phyloP scores from a whole-genome alignment of 2,888 invertebrate species.

The Dynastes hyllus region DNA sequence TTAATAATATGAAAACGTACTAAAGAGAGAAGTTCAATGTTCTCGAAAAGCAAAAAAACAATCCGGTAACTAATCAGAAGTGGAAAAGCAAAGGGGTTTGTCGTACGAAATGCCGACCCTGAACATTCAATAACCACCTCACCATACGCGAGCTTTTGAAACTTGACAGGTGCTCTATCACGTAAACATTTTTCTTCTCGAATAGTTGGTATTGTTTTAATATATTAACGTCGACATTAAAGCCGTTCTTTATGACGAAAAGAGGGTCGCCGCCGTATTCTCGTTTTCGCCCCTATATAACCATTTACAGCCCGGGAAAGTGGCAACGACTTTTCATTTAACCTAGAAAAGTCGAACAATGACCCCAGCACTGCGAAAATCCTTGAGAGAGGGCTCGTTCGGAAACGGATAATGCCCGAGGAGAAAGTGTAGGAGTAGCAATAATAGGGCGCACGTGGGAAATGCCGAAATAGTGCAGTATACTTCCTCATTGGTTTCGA shows the following conservation, averaged over 20 bases:
- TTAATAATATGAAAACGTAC: too few relatives aligned
- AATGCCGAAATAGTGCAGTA: constrained; percentile 24
- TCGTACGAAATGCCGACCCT: too few relatives aligned
- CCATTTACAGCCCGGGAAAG: constrained; percentile 24
- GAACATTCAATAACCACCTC: too few relatives aligned
- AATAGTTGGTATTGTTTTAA: constrained; percentile 1
- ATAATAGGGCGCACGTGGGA: constrained; percentile 42
- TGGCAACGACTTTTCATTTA: constrained; percentile 42
- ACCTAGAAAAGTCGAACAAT: constrained; percentile 48
- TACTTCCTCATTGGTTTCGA: constrained; percentile 6
- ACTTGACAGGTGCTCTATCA: too few relatives aligned
- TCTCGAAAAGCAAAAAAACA: too few relatives aligned
- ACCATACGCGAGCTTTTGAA: too few relatives aligned
- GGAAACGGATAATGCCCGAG: constrained; percentile 10
- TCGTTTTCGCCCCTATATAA: not conserved
- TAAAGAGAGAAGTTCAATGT: too few relatives aligned
- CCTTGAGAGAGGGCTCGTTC: constrained; percentile 44
- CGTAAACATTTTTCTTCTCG: too few relatives aligned
- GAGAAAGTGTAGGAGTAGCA: constrained; percentile 35
- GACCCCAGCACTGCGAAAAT: constrained; percentile 46
- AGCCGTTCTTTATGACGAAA: not conserved
- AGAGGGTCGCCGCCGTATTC: not conserved
- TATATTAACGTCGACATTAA: constrained; percentile 38
- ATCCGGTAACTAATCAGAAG: too few relatives aligned
- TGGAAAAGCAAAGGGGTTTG: too few relatives aligned